Percentiles rank a stretch among this genome's conserved stretches.
These are phyloP conservation scores for Epizoanthus fatuus DNA, from an alignment of 92 coral and sea anemone species.

Conservation along the genomic window DNA sequence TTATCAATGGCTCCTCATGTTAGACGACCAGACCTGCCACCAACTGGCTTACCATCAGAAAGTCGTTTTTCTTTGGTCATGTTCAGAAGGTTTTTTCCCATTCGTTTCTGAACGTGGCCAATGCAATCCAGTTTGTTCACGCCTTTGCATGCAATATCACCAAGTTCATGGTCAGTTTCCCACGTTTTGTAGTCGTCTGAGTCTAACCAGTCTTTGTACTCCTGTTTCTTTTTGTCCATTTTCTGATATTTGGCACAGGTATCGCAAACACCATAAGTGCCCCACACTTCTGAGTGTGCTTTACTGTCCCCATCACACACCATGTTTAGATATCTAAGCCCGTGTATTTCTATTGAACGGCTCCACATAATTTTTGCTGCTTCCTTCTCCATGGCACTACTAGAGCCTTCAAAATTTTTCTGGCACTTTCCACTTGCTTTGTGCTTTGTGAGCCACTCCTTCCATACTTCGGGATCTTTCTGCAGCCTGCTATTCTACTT, in stretches of 20 bases:
- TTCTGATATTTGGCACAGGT: constrained; percentile 24
- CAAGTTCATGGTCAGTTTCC: neutral
- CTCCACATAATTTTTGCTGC: no score
- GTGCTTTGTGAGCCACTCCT: no score
- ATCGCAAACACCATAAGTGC: constrained; percentile 13
- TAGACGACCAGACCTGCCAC: constrained; percentile 18
- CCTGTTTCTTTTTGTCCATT: constrained; percentile 23
- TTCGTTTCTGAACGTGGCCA: no score
- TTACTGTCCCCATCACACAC: neutral
- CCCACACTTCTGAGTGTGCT: constrained; percentile 13
- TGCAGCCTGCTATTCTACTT: neutral
- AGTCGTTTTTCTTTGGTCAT: constrained; percentile 9
- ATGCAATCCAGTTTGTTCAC: neutral
- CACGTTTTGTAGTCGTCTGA: constrained; percentile 6
- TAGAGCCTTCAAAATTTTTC: no score
- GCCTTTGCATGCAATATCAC: neutral
- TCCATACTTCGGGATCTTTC: no score
- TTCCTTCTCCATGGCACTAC: no score
- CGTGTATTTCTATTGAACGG: no score
- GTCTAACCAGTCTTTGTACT: constrained; percentile 19
- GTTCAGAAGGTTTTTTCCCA: constrained; percentile 1
- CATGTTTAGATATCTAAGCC: neutral
- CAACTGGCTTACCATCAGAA: neutral
- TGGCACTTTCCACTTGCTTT: no score
- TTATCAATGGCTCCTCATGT: constrained; percentile 34